These are phyloP conservation scores for Kryptolebias ocellatus DNA, from an alignment of 2,797 vertebrate genomes.

Conservation along the genomic window DNA sequence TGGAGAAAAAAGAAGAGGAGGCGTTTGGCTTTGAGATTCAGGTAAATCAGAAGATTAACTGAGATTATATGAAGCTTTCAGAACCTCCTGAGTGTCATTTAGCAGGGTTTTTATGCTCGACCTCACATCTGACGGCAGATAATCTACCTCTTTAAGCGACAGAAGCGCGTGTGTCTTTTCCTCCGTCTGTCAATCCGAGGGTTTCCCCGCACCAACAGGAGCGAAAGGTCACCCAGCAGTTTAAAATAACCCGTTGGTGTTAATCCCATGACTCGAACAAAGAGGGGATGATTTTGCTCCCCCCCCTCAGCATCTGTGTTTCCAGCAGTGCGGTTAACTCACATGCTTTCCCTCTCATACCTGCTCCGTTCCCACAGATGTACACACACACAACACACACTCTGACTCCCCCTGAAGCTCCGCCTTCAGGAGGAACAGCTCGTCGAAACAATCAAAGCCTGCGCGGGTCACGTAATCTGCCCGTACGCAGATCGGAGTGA, in stretches of 20 bases:
- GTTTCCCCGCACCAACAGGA: slow-evolving; percentile 3
- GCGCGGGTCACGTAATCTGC: neutral
- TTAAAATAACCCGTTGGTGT: slow-evolving; percentile 8
- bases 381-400: slow-evolving; percentile 33
- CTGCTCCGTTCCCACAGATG: slow-evolving; percentile 20
- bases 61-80: neutral
- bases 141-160: slow-evolving; percentile 9
- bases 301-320: slow-evolving; percentile 40
- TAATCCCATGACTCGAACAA: slow-evolving; percentile 53
- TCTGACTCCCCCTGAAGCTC: slow-evolving; percentile 8
- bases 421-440: slow-evolving; percentile 12
- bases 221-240: slow-evolving; percentile 45
- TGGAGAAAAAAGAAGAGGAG: slow-evolving; percentile 91
- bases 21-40: slow-evolving; percentile 97
- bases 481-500: neutral
- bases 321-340: slow-evolving; percentile 55
- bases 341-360: slow-evolving; percentile 46
- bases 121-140: slow-evolving; percentile 5
- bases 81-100: slow-evolving; percentile 16
- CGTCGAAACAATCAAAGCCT: slow-evolving; percentile 5
- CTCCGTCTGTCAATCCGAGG: slow-evolving; percentile 41
- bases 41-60: slow-evolving; percentile 78
- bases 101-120: slow-evolving; percentile 31
- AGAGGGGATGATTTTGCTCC: slow-evolving; percentile 9
- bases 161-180: slow-evolving; percentile 15